Evolutionary conservation across 2,797 vertebrate genomes (phyloP).

Genomic region (Cryptoblepharus egeriae): DNA sequence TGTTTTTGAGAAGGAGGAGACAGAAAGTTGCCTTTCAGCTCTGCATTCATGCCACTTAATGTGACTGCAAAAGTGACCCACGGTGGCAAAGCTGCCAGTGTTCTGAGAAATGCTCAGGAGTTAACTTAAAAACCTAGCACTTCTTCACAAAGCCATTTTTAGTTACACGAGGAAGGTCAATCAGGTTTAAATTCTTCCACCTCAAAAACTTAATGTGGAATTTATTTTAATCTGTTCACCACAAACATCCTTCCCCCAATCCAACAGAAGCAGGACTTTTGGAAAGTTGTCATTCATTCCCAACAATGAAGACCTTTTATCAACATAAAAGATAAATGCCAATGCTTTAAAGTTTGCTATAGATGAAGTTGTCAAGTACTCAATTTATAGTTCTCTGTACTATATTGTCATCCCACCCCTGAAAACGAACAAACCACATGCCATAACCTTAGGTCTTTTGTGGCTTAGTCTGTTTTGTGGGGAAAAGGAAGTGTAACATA

Average conservation of each 20-base stretch:
- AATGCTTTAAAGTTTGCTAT: accelerated
- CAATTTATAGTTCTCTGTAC: background rate
- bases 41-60: background rate
- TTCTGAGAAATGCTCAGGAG: background rate
- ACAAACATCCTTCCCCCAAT: background rate
- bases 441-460: background rate
- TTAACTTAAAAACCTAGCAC: background rate
- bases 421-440: too few species aligned
- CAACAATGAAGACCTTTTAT: background rate
- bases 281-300: background rate
- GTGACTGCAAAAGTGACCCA: background rate
- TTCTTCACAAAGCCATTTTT: background rate
- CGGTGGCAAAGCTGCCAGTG: background rate
- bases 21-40: background rate
- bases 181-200: background rate
- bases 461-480: too few species aligned
- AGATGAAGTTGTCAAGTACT: background rate
- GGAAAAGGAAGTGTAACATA: too few species aligned
- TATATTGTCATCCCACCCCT: too few species aligned
- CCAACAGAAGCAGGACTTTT: background rate
- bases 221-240: background rate
- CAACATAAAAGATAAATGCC: background rate
- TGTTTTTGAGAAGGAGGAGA: background rate
- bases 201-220: background rate
- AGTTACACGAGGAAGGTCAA: background rate